Conservation (phyloP, 2,113 vertebrate species). For the Cebidichthys violaceus region DNA sequence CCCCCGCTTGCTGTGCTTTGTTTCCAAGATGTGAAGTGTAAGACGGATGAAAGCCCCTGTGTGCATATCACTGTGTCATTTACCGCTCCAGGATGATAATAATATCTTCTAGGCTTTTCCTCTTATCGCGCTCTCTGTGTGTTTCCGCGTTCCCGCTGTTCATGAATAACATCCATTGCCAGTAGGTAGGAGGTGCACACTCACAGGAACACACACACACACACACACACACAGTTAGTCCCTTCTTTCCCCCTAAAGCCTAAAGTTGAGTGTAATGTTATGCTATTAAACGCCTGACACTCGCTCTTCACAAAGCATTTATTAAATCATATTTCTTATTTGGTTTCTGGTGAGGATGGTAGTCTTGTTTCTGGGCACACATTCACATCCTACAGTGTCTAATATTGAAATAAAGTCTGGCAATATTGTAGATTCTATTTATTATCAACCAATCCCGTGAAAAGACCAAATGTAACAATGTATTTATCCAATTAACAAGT, state of each 20-base stretch:
- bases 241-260: background rate
- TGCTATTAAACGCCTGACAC: background rate
- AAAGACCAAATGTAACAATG: background rate
- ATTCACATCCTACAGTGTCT: background rate
- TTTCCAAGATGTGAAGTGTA: slow-evolving; percentile 61
- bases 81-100: slow-evolving; percentile 47
- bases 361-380: background rate
- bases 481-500: background rate
- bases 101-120: slow-evolving; percentile 57
- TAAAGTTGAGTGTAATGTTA: background rate
- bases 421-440: background rate
- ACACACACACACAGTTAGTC: slow-evolving; percentile 1
- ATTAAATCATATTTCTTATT: slow-evolving; percentile 5
- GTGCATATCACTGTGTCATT: slow-evolving; percentile 76
- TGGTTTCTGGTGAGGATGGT: background rate
- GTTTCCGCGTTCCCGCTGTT: slow-evolving; percentile 11
- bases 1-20: slow-evolving; percentile 29
- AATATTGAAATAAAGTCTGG: background rate
- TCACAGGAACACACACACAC: slow-evolving; percentile 45
- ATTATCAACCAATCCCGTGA: background rate
- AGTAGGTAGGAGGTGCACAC: slow-evolving; percentile 27
- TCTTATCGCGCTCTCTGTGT: slow-evolving; percentile 35
- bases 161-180: slow-evolving; percentile 55
- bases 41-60: slow-evolving; percentile 65
- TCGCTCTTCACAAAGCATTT: slow-evolving; percentile 1